A percentile compares a stretch with the other conserved stretches of the same genome.
phyloP scores from a whole-genome alignment of 2,888 invertebrate species.

The Anthrax anthrax region DNA sequence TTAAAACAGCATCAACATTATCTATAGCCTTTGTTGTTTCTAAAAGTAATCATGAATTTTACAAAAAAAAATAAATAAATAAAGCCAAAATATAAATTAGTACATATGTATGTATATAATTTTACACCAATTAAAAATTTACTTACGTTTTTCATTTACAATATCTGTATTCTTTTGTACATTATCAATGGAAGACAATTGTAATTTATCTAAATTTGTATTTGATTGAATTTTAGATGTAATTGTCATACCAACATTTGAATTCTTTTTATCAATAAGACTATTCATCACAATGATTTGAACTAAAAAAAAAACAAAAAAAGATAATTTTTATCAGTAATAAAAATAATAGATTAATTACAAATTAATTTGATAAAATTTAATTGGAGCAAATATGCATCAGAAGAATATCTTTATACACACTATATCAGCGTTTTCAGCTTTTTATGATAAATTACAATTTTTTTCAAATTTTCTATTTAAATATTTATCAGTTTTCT shows the following conservation, averaged over 20 bases:
- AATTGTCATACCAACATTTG: neutral
- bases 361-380: too few species aligned
- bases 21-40: conserved; percentile 12
- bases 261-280: neutral
- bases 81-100: neutral
- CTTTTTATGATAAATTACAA: too few species aligned
- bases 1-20: conserved; percentile 50
- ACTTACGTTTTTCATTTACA: neutral
- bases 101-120: neutral
- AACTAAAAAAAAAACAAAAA: neutral
- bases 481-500: too few species aligned
- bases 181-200: neutral
- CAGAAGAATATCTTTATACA: too few species aligned
- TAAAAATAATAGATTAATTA: too few species aligned
- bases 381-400: too few species aligned
- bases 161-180: neutral
- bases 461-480: too few species aligned
- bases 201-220: neutral
- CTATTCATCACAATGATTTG: neutral
- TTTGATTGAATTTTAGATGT: neutral
- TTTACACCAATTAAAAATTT: too few species aligned
- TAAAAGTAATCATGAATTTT: too few species aligned
- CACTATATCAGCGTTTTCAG: too few species aligned
- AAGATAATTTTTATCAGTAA: too few species aligned
- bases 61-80: neutral